Base-by-base conservation (phyloP, 1,140 invertebrate species). In the Drosophila insularis region DNA sequence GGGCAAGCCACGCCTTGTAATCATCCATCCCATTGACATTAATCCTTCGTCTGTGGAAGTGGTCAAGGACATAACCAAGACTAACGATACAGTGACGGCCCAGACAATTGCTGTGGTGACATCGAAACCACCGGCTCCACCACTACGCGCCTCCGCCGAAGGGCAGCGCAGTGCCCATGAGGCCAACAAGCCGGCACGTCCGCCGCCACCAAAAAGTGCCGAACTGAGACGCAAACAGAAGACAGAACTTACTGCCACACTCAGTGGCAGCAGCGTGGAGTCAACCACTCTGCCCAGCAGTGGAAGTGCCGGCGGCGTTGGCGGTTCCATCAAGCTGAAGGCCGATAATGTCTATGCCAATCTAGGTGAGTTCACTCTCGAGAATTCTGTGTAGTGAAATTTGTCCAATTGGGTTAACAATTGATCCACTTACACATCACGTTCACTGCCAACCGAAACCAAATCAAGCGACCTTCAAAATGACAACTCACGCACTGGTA, bases 21-120 rank as follows among this genome's bases (percentile, higher is more conserved):
- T 98, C 56, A 96, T 98, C 72, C 97, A 98, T 93, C 97, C 97
- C 11, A 92, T 96, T 60, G 96, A 98, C 77, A 93, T 97, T 14
- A 96, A 97, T 91, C 95, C 95, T 10, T 95, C 95, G 2, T 95
- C 93, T 19, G 96, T 97, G 0, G 95, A 97, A 85, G 96, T 97
- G 2, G 93, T 97, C 40, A 94, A 95, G 78, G 93, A 94, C 53
- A 94, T 94, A 71, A 93, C 90, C 7, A 91, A 91, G 71, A 91
- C 90, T 0, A 80, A 53, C 68, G 90, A 91, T 27, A 10, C 82
- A 2, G 86, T 91, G 5, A 60, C 87, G 0, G 92, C 64, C 77
- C 92, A 77, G 92, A 91, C 90, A 1, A 85, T 91, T 32, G 87
- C 84, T 32, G 90, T 91, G 13, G 93, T 70, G 89, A 94, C 82